Conservation (phyloP, 2,797 vertebrate genomes). For the Rhinoraja longicauda region DNA sequence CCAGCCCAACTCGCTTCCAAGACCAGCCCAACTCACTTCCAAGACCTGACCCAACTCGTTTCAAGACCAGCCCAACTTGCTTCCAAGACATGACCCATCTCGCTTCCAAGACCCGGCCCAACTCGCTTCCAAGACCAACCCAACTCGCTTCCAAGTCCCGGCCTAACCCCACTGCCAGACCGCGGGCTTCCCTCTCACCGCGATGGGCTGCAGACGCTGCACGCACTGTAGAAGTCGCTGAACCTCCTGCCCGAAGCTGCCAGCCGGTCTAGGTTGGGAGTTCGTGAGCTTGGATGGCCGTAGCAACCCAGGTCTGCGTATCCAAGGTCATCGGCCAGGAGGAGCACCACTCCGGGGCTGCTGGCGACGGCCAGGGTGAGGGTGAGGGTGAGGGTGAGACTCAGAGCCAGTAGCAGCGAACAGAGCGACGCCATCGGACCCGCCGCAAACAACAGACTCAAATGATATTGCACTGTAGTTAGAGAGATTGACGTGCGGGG, state of each 20-base stretch:
- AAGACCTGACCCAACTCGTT: no score
- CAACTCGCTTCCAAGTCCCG: no score
- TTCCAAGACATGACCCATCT: no score
- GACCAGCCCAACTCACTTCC: no score
- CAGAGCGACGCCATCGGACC: not conserved
- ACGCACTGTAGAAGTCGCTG: slow-evolving; percentile 73
- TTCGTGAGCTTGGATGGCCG: slow-evolving; percentile 76
- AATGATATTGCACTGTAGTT: not conserved
- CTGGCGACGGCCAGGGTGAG: not conserved
- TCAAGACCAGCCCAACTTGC: no score
- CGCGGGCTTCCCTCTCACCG: slow-evolving; percentile 53
- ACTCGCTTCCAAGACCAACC: no score
- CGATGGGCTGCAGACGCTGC: slow-evolving; percentile 76
- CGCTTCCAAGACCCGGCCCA: no score
- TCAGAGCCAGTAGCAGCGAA: slow-evolving; percentile 34
- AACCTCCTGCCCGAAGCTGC: slow-evolving; percentile 70
- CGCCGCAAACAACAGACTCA: not conserved
- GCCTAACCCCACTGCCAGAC: accelerated
- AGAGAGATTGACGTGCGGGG: not conserved
- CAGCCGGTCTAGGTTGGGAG: slow-evolving; percentile 73
- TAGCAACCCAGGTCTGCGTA: slow-evolving; percentile 77
- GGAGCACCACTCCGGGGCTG: slow-evolving; percentile 70
- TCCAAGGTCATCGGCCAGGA: slow-evolving; percentile 86
- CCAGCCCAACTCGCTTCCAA: no score
- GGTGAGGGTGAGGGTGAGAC: slow-evolving; percentile 33